Conservation (phyloP, 2,797 vertebrate species). For the Poeciliopsis gracilis region DNA sequence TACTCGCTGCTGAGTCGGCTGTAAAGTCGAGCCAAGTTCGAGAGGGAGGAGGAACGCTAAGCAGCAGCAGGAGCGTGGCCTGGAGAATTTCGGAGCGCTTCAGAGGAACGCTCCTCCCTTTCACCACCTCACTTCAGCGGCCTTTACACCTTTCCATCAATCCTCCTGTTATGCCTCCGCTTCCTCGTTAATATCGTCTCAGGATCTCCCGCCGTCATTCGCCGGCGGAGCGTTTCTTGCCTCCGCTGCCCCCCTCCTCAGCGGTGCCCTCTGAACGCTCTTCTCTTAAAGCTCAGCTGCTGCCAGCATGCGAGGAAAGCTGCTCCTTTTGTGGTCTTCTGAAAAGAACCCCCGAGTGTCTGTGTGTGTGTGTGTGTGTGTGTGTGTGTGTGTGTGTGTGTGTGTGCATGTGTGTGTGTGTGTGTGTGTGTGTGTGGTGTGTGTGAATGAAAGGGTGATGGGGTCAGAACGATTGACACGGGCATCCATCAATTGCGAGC, state of each 20-base stretch:
- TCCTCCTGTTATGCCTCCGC: slow-evolving; percentile 35
- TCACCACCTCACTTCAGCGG: slow-evolving; percentile 27
- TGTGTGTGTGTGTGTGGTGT: slow-evolving; percentile 16
- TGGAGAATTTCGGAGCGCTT: slow-evolving; percentile 24
- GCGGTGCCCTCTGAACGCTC: slow-evolving; percentile 39
- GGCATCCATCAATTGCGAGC: slow-evolving; percentile 63
- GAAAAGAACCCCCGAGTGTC: slow-evolving; percentile 39
- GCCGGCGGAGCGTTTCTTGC: slow-evolving; percentile 7
- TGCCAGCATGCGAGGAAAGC: slow-evolving; percentile 50
- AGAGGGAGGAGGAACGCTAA: slow-evolving; percentile 53
- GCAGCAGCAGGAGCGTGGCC: slow-evolving; percentile 51
- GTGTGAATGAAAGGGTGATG: slow-evolving; percentile 20
- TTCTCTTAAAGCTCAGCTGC: slow-evolving; percentile 61
- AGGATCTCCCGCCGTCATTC: slow-evolving; percentile 17
- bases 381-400: slow-evolving; percentile 17
- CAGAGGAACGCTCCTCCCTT: slow-evolving; percentile 38
- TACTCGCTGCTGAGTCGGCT: slow-evolving; percentile 74
- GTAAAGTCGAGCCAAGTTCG: slow-evolving; percentile 57
- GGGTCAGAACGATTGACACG: slow-evolving; percentile 65
- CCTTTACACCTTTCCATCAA: slow-evolving; percentile 49
- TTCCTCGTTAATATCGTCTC: slow-evolving; percentile 38
- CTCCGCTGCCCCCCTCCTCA: neutral
- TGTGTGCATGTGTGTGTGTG: slow-evolving; percentile 18
- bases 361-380: slow-evolving; percentile 14
- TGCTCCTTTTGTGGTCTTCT: slow-evolving; percentile 67